Evolutionary conservation across 2,888 invertebrate species (phyloP).

Genomic region (Leptogaster cylindrica): DNA sequence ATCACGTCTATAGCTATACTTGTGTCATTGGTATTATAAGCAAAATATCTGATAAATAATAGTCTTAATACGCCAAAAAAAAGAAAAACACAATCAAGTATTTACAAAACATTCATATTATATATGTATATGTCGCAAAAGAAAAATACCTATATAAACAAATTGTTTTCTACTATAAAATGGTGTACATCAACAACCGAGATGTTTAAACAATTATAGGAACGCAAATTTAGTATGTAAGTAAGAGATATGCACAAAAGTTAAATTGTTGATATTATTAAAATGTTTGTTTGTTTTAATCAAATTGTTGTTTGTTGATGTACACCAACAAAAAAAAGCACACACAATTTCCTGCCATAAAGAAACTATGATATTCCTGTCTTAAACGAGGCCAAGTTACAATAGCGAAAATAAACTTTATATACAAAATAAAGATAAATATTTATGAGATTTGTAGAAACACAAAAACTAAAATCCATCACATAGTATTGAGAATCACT

Average conservation of each 20-base stretch:
- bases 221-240: background rate
- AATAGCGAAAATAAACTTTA: background rate
- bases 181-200: background rate
- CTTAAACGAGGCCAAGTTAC: background rate
- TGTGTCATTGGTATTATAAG: conserved; percentile 15
- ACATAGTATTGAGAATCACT: conserved; percentile 18
- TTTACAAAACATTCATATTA: conserved; percentile 25
- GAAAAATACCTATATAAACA: conserved; percentile 5
- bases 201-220: too few relatives aligned
- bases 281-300: background rate
- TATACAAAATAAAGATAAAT: background rate
- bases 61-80: conserved; percentile 11
- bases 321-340: too few relatives aligned
- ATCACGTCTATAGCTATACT: conserved; percentile 23
- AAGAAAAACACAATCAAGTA: conserved; percentile 11
- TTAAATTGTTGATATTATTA: too few relatives aligned
- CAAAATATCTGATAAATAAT: conserved; percentile 5
- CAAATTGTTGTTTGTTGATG: background rate
- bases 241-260: too few relatives aligned
- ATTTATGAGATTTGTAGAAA: background rate
- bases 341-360: conserved; percentile 26
- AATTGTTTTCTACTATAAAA: background rate
- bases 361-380: conserved; percentile 20
- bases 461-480: conserved; percentile 1
- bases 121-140: conserved; percentile 11